These are phyloP conservation scores for Harpagoxenus sublaevis DNA, from an alignment of 2,888 invertebrate genomes.

Conservation along the genomic window DNA sequence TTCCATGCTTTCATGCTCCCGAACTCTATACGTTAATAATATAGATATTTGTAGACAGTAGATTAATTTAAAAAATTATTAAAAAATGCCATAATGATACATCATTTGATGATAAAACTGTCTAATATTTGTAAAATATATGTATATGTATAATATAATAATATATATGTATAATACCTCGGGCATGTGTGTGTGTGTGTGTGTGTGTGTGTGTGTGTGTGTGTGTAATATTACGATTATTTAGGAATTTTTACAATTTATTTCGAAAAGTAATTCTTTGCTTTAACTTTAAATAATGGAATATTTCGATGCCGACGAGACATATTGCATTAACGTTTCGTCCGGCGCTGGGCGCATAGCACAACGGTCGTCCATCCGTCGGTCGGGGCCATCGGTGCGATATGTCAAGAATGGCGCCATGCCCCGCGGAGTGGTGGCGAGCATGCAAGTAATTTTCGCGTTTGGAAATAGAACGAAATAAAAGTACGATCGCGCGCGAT, in stretches of 20 bases:
- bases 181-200: too few species aligned
- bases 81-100: background rate
- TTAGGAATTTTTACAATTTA: background rate
- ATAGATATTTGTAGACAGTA: background rate
- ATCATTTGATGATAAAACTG: background rate
- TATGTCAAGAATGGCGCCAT: constrained; percentile 78
- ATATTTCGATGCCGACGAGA: constrained; percentile 4
- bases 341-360: constrained; percentile 36
- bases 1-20: background rate
- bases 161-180: background rate
- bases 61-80: background rate
- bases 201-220: too few species aligned
- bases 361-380: constrained; percentile 32
- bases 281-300: background rate
- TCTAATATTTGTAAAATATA: background rate
- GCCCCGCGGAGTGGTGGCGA: constrained; percentile 56
- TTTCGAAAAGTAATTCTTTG: background rate
- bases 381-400: constrained; percentile 69
- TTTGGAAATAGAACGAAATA: constrained; percentile 77
- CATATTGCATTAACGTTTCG: constrained; percentile 31
- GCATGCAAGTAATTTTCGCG: constrained; percentile 77
- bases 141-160: background rate
- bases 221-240: background rate
- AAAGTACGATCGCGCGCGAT: constrained; percentile 62
- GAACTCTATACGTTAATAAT: background rate